Percentiles rank a stretch among this genome's conserved stretches.
Conservation (phyloP, 1,140 invertebrate species). For the Brachionus rotundiformis region DNA sequence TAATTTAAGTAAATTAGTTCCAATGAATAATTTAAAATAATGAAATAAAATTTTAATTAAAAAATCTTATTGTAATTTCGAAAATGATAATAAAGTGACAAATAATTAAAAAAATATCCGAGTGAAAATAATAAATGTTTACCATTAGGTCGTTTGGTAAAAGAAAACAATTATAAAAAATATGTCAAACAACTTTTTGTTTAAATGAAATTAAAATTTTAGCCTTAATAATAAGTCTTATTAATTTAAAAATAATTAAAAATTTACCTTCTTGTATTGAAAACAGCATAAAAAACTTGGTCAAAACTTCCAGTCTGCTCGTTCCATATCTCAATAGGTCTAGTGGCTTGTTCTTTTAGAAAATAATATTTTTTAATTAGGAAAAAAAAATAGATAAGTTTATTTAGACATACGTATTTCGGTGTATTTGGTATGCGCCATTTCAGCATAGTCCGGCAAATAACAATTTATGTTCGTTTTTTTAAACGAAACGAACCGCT, state of each 20-base stretch:
- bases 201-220: background rate
- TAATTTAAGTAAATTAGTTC: too few relatives aligned
- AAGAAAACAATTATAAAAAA: too few relatives aligned
- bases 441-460: constrained; percentile 30
- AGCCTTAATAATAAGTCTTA: background rate
- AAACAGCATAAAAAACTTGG: constrained; percentile 33
- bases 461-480: constrained; percentile 49
- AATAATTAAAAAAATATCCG: too few relatives aligned
- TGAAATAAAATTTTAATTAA: too few relatives aligned
- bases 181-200: too few relatives aligned
- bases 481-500: constrained; percentile 23
- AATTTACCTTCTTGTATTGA: constrained; percentile 7
- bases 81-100: too few relatives aligned
- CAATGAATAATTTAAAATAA: too few relatives aligned
- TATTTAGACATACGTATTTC: constrained; percentile 42
- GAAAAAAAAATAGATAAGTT: too few relatives aligned
- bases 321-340: background rate
- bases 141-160: too few relatives aligned
- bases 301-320: background rate
- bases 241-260: background rate
- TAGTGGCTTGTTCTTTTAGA: background rate
- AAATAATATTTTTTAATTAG: too few relatives aligned
- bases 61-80: too few relatives aligned
- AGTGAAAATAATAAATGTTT: too few relatives aligned
- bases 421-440: constrained; percentile 45